Evolutionary conservation across 2,888 invertebrate species (phyloP).

Genomic region (Campoplex capitator): DNA sequence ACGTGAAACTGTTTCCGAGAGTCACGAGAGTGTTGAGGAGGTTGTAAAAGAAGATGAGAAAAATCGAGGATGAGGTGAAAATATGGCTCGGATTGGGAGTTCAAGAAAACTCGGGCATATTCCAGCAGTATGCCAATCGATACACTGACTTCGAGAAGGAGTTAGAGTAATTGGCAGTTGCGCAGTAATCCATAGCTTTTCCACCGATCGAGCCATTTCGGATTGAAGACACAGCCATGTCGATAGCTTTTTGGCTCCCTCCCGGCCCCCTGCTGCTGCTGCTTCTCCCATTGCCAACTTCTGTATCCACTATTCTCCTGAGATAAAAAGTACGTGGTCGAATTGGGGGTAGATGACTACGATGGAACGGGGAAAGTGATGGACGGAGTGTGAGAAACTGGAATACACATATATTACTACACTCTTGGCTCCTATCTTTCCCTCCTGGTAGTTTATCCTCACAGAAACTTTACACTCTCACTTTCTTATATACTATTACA

Average conservation of each 20-base stretch:
- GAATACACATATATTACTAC: slow-evolving; percentile 36
- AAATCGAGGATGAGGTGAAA: slow-evolving; percentile 63
- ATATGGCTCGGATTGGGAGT: slow-evolving; percentile 21
- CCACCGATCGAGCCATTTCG: too few species aligned
- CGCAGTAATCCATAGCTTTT: neutral
- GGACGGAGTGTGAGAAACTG: slow-evolving; percentile 41
- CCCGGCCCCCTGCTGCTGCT: neutral
- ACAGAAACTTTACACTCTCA: slow-evolving; percentile 29
- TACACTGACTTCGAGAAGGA: neutral
- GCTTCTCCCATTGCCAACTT: neutral
- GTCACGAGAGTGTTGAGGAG: slow-evolving; percentile 65
- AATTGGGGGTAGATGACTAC: slow-evolving; percentile 64
- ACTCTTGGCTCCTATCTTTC: slow-evolving; percentile 68
- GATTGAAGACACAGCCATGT: neutral
- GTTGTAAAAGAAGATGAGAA: slow-evolving; percentile 64
- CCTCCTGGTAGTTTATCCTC: slow-evolving; percentile 74
- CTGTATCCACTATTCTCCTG: neutral
- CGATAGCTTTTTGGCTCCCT: neutral
- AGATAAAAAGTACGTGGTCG: neutral
- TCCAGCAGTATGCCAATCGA: neutral
- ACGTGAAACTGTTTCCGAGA: slow-evolving; percentile 20
- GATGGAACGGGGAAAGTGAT: slow-evolving; percentile 55
- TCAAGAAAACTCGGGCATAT: neutral
- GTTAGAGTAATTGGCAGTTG: slow-evolving; percentile 1
- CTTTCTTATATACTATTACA: slow-evolving; percentile 13